A percentile compares a stretch with the other conserved stretches of the same genome.
phyloP scores from a whole-genome alignment of 2,888 invertebrate genomes.

The Azorinus chamasolen region DNA sequence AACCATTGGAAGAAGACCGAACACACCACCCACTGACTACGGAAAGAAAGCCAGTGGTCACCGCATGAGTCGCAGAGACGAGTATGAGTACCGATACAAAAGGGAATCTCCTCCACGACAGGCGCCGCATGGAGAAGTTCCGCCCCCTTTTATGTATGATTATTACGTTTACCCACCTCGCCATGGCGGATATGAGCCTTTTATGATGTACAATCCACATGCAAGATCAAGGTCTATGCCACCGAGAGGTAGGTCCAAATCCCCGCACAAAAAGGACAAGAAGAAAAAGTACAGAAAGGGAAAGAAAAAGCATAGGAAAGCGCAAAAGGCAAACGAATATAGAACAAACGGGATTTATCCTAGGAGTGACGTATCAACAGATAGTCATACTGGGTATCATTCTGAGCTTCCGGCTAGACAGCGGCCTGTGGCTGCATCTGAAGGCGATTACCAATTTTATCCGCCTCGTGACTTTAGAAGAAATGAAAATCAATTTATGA shows the following conservation, averaged over 20 bases:
- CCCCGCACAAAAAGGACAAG: slow-evolving; percentile 68
- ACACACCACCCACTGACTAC: slow-evolving; percentile 81
- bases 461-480: slow-evolving; percentile 77
- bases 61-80: slow-evolving; percentile 69
- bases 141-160: slow-evolving; percentile 44
- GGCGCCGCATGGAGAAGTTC: neutral
- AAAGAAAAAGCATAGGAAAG: slow-evolving; percentile 56
- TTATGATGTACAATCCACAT: slow-evolving; percentile 61
- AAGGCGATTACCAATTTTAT: slow-evolving; percentile 56
- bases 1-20: slow-evolving; percentile 68
- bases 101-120: neutral
- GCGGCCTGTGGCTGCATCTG: slow-evolving; percentile 15
- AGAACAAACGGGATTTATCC: neutral
- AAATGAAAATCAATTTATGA: slow-evolving; percentile 78
- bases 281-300: slow-evolving; percentile 67
- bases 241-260: slow-evolving; percentile 57
- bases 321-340: neutral
- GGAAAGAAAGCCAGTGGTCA: slow-evolving; percentile 57
- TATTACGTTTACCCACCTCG: slow-evolving; percentile 68
- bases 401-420: slow-evolving; percentile 68
- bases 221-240: slow-evolving; percentile 55
- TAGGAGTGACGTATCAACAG: slow-evolving; percentile 65
- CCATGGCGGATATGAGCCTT: slow-evolving; percentile 65
- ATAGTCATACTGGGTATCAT: slow-evolving; percentile 72
- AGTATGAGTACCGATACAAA: slow-evolving; percentile 59